phyloP scores from a whole-genome alignment of 2,888 invertebrate species.

The Apomyelois bistriatella region DNA sequence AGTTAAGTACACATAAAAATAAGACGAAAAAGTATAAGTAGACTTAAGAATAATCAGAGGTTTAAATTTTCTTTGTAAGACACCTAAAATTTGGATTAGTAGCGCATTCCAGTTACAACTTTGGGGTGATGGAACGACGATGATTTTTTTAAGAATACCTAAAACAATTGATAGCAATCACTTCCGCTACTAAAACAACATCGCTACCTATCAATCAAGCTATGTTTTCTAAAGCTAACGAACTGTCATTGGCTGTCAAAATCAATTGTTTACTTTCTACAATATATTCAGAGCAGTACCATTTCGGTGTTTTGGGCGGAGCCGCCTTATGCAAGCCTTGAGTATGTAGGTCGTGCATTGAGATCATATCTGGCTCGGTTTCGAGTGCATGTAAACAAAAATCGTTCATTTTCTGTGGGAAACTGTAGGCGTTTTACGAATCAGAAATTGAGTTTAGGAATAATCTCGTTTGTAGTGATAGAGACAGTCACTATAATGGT shows the following conservation, averaged over 20 bases:
- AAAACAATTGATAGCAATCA: neutral
- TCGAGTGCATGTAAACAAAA: conserved; percentile 2
- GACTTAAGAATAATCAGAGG: too few species aligned
- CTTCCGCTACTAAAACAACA: neutral
- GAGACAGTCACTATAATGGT: too few species aligned
- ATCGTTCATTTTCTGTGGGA: neutral
- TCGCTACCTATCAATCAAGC: conserved; percentile 15
- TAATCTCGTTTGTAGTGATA: too few species aligned
- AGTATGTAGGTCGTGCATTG: conserved; percentile 15
- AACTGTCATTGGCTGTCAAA: conserved; percentile 10
- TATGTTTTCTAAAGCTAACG: conserved; percentile 18
- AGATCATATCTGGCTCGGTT: conserved; percentile 8
- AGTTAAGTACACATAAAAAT: too few species aligned
- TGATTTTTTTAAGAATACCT: too few species aligned
- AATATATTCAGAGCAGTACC: conserved; percentile 17
- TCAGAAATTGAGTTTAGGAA: neutral
- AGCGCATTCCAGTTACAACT: too few species aligned
- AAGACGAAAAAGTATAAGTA: too few species aligned
- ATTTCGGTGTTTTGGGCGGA: conserved; percentile 13
- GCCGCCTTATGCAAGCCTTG: conserved; percentile 17
- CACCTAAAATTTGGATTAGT: too few species aligned
- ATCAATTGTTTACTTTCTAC: conserved; percentile 20
- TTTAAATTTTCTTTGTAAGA: too few species aligned
- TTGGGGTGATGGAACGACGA: too few species aligned
- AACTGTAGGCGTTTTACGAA: neutral